Evolutionary conservation across 2,797 vertebrate genomes (phyloP).

Genomic region (Danio tinwini): DNA sequence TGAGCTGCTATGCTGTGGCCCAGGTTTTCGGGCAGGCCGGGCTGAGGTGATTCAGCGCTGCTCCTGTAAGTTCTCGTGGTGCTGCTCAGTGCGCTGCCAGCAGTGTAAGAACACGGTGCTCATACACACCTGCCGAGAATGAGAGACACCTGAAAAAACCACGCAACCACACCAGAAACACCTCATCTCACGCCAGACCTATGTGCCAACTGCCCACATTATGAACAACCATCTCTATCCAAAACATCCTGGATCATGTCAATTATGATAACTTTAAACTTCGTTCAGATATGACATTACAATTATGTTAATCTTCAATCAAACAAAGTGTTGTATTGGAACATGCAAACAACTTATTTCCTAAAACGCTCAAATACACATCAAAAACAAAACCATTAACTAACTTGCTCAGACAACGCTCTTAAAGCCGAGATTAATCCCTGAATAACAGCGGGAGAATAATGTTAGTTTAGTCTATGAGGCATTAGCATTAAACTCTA

Average conservation of each 20-base stretch:
- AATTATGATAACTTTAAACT: not conserved
- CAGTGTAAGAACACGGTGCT: slow-evolving; percentile 81
- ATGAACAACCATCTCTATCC: not conserved
- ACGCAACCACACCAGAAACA: not conserved
- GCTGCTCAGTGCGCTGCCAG: slow-evolving; percentile 81
- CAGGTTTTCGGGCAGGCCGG: slow-evolving; percentile 74
- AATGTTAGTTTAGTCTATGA: slow-evolving; percentile 54
- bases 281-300: not conserved
- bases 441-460: slow-evolving; percentile 68
- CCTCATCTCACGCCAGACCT: not conserved
- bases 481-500: not conserved
- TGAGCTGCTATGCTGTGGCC: slow-evolving; percentile 81
- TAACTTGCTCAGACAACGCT: slow-evolving; percentile 72
- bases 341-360: not conserved
- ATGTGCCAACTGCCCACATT: not conserved
- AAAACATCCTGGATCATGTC: not conserved
- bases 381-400: slow-evolving; percentile 47
- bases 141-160: slow-evolving; percentile 37
- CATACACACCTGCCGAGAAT: slow-evolving; percentile 79
- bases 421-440: slow-evolving; percentile 73
- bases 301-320: not conserved
- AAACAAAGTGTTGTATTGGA: not conserved
- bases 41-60: slow-evolving; percentile 79
- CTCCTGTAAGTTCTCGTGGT: slow-evolving; percentile 83
- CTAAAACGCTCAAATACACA: slow-evolving; percentile 16